Conservation (phyloP, 2,888 invertebrate species). For the Sialis lutaria region DNA sequence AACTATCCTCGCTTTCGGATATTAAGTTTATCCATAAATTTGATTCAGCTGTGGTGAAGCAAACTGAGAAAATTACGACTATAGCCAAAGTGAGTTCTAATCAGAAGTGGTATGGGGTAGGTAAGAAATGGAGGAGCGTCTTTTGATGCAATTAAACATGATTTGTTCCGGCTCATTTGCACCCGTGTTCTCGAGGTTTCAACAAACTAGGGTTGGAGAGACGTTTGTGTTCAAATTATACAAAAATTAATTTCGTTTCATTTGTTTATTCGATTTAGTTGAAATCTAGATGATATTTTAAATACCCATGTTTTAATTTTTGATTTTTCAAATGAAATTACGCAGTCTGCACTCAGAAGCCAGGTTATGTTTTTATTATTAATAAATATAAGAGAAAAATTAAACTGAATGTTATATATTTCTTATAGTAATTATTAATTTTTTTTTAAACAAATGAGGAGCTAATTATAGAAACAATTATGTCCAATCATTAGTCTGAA, state of each 20-base stretch:
- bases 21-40: slow-evolving; percentile 31
- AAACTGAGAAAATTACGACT: slow-evolving; percentile 9
- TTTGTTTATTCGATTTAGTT: neutral
- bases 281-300: neutral
- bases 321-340: no score
- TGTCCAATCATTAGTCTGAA: no score
- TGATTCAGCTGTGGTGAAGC: slow-evolving; percentile 25
- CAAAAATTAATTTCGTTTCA: no score
- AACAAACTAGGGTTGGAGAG: slow-evolving; percentile 1
- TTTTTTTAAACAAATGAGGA: no score
- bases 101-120: neutral
- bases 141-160: slow-evolving; percentile 31
- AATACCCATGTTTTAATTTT: neutral
- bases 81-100: neutral
- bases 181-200: slow-evolving; percentile 9
- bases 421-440: no score
- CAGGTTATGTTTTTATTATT: no score
- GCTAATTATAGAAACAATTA: no score
- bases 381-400: no score
- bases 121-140: slow-evolving; percentile 8
- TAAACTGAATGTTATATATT: no score
- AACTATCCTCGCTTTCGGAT: slow-evolving; percentile 7
- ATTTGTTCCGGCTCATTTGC: slow-evolving; percentile 27
- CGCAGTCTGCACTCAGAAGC: no score
- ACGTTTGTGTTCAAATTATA: neutral